Base-by-base conservation (phyloP, 2,113 vertebrate species). In the Elephantulus edwardii region DNA sequence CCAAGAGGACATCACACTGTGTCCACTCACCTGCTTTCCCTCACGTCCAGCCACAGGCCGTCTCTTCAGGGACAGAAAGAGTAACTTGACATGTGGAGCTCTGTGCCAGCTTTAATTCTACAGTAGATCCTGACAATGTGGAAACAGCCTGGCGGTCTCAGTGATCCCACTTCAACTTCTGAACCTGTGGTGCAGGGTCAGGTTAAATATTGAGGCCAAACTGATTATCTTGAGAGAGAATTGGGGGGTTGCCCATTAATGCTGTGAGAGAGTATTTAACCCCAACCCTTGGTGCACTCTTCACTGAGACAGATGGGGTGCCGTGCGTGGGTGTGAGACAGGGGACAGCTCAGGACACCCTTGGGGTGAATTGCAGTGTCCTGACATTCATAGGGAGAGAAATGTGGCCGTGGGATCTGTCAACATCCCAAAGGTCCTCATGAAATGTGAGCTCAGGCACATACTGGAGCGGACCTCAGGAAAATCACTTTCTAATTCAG, bases 251-350 rank as follows among this genome's bases (percentile, higher is more conserved):
- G 88, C 91, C 94, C 64, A 60, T 62, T 85, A 81, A 64, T 42
- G 62, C 83, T 30, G 35, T 88, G 71, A 81, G 81, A 93, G 92
- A 92, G 89, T 94, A 92, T 96, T 92, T 2, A 76, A 84, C 90
- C 76, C 56, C 78, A 14, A 2, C 44, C 66, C 74, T 80, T 88
- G 92, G 88, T 0, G 95, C 83, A 1, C 81, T 86, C 95, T 89
- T 50, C 85, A 28, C 72, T 84, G 92, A 93, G 89, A 75, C 71
- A 88, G 88, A 90, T 80, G 80, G 91, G 89, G 72, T 58, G 56
- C 19, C 64, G 42, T 77, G 93, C 44, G 48, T 83, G 76, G 71
- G 77, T 11, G 46, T 92, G 86, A 74, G 44, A 16, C 22, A 42
- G 6, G n/a, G 74, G n/a, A 38, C 44, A 1, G 70, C 86, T 14